Evolutionary conservation across 2,113 vertebrate species (phyloP).

Genomic region (Clarias batrachus): DNA sequence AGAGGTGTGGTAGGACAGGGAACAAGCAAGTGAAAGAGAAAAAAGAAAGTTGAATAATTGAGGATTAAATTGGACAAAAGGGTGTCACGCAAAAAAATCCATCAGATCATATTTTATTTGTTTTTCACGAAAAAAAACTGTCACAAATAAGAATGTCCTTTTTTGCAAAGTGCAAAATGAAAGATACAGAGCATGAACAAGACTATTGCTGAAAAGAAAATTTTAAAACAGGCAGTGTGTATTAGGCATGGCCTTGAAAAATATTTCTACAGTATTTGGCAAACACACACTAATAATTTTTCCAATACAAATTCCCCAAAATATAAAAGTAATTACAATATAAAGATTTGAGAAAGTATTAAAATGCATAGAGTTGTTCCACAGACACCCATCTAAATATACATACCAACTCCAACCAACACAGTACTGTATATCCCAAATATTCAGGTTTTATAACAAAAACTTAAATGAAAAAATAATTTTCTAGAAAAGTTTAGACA

Average conservation of each 20-base stretch:
- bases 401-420: constrained; percentile 6
- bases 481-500: constrained; percentile 3
- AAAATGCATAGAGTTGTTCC: background rate
- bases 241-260: background rate
- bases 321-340: constrained; percentile 1
- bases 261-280: background rate
- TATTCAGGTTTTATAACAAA: constrained; percentile 10
- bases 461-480: constrained; percentile 23
- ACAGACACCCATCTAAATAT: constrained; percentile 31
- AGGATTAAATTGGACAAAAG: background rate
- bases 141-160: constrained; percentile 8
- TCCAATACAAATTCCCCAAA: background rate
- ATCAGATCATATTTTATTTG: constrained; percentile 13
- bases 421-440: background rate
- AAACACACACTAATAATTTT: background rate
- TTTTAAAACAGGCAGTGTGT: constrained; percentile 5
- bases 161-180: background rate
- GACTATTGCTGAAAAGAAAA: background rate
- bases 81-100: background rate
- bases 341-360: background rate
- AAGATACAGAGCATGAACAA: background rate
- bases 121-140: background rate
- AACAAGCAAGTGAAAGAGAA: background rate
- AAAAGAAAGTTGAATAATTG: background rate
- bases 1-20: background rate